Evolutionary conservation across 2,888 invertebrate species (phyloP), one percentile per base, ranked within the genome.

Genomic region (Agrochola circellaris): DNA sequence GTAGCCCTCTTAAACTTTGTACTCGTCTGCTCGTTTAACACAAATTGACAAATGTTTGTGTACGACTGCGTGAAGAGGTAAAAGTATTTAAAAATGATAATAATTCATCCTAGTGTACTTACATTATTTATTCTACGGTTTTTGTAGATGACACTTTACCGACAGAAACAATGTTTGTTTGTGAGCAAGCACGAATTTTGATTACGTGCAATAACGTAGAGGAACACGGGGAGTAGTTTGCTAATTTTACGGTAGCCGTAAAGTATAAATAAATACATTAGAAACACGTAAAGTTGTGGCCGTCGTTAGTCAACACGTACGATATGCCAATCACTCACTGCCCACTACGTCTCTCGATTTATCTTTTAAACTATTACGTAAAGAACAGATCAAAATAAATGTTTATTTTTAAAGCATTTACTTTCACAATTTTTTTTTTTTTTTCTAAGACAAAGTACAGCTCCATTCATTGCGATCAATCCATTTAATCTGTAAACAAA

Each of bases 211-310:
- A 62, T 45, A 69, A 71, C 38, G 56, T 69, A 62, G 51, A 67
- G 34, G 42, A 77, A 76, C 48, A 64, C 62, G 23, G 20, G 6
- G 17, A 64, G 56, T 60, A 74, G 69, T 45, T 73, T 60, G 65
- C 61, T 64, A 74, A 76, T 78, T 84, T 82, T 79, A 79, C 48
- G 62, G 69, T 66, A 72, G 61, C 73, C 79, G 71, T 84, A 82
- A 84, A 80, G 64, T 82, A 80, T 75, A 72, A 80, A 86, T 83
- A 80, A 80, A 83, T 85, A 85, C 65, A 72, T 77, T 77, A 74
- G 26, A 85, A 85, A 68, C 51, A 65, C 68, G 60, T 85, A 82
- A 74, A 77, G n/a, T 73, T 71, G 81, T 67, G 62, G 64, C 56
- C 68, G 82, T 68, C 62, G 81, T 81, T 75, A 81, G 73, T 84